Percentiles rank a stretch among this genome's conserved stretches.
Conservation (phyloP, 2,888 invertebrate genomes). For the Parelbella ahira region DNA sequence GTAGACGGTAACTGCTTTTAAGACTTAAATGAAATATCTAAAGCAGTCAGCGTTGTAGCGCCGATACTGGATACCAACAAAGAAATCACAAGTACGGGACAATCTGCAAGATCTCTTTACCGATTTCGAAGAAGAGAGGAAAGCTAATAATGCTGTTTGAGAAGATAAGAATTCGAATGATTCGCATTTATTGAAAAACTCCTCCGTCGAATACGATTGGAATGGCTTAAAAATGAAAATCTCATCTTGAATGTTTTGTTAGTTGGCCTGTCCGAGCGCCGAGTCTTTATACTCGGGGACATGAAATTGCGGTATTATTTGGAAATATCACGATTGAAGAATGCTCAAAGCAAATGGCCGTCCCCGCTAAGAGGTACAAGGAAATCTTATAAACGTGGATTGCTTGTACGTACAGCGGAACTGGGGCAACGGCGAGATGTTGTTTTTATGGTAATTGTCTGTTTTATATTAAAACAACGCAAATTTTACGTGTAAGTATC, state of each 20-base stretch:
- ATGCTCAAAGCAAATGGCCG: conserved; percentile 18
- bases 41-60: too few relatives aligned
- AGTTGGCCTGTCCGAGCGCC: conserved; percentile 11
- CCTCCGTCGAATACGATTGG: conserved; percentile 15
- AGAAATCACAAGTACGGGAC: background rate
- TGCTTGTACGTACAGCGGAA: conserved; percentile 7
- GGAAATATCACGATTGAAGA: conserved; percentile 25
- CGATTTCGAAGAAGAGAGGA: conserved; percentile 3
- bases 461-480: conserved; percentile 17
- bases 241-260: conserved; percentile 21
- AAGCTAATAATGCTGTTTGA: conserved; percentile 19
- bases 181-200: conserved; percentile 23
- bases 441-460: conserved; percentile 20
- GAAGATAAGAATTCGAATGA: conserved; percentile 18
- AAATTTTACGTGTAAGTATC: too few relatives aligned
- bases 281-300: conserved; percentile 18
- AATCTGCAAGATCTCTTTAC: conserved; percentile 7
- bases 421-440: conserved; percentile 7
- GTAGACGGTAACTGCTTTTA: background rate
- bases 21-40: background rate
- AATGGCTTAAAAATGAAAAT: conserved; percentile 23
- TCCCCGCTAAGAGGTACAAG: conserved; percentile 14
- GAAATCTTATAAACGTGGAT: conserved; percentile 19
- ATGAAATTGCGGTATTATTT: conserved; percentile 26
- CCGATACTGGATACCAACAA: background rate